Evolutionary conservation across 2,888 invertebrate genomes (phyloP), one percentile per base, ranked within the genome.

Genomic region (Lamellibrachia columna): DNA sequence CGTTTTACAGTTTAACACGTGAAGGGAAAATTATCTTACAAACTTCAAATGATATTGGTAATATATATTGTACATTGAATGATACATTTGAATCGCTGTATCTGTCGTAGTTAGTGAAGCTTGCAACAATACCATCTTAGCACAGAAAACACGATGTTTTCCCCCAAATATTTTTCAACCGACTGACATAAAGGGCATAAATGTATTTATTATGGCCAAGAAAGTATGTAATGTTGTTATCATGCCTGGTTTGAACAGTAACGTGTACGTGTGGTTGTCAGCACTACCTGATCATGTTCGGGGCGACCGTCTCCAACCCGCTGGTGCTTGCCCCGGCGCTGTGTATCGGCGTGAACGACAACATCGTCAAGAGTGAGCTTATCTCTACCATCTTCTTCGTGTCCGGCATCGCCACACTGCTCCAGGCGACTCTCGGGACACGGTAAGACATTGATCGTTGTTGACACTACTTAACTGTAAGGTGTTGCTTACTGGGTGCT

Each of bases 271-370:
- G 75, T 75, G 75, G 28, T 9, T 94, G 95, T 9, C 94, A 96
- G 96, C 95, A 96, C 53, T 95, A 95, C 93, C 93, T 96, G 92
- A 98, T 98, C 0, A 98, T 98, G 98, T 98, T 98, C 93, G 98
- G 98, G 0, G 95, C 95, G 0, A 98, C 98, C 75, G 98, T 98
- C 7, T 98, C 98, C 1, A 98, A 98, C 94, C 98, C 98, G 0
- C 98, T 98, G 95, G 98, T 98, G 93, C 96, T 98, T 93, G 98
- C 98, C n/a, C 98, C 98, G 0, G 98, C 98, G 1, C 97, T 98
- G 22, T 98, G 98, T 96, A 98, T 98, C 97, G 97, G 97, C 4
- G 95, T 95, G 1, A 92, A 94, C 52, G 95, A 96, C 92, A 94
- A 94, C 28, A 95, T 96, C 0, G 96, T 95, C 6, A 95, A 95